These are phyloP conservation scores for Cairina moschata DNA, from an alignment of 2,113 vertebrate genomes.

Conservation along the genomic window DNA sequence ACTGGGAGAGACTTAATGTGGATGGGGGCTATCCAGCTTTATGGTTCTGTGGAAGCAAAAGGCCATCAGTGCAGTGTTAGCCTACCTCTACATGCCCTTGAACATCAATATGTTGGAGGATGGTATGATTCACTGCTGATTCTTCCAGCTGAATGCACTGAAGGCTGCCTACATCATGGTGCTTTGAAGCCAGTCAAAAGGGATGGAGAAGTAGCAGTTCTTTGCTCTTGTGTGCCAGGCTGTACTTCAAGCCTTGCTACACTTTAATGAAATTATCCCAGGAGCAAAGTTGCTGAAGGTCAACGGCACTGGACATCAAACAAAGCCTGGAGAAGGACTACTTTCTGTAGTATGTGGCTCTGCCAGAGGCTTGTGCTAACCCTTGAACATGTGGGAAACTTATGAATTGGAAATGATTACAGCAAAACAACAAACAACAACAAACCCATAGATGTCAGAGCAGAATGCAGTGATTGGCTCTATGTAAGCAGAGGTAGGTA, in stretches of 20 bases:
- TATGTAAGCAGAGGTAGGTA: background rate
- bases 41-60: background rate
- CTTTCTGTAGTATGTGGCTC: background rate
- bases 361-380: background rate
- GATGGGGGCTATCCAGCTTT: background rate
- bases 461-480: background rate
- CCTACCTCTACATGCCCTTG: background rate
- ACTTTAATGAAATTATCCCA: background rate
- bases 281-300: slow-evolving; percentile 21
- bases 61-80: background rate
- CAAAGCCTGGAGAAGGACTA: background rate
- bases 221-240: background rate
- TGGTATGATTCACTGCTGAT: background rate
- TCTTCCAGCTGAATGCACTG: slow-evolving; percentile 30
- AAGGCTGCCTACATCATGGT: background rate
- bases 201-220: background rate
- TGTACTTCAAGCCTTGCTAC: background rate
- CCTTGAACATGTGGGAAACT: background rate
- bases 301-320: background rate
- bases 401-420: accelerated
- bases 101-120: background rate
- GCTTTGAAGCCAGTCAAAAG: background rate
- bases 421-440: background rate
- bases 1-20: background rate
- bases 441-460: background rate